These are phyloP conservation scores for Eupeodes latifasciatus DNA, from an alignment of 2,888 invertebrate genomes.

Conservation along the genomic window DNA sequence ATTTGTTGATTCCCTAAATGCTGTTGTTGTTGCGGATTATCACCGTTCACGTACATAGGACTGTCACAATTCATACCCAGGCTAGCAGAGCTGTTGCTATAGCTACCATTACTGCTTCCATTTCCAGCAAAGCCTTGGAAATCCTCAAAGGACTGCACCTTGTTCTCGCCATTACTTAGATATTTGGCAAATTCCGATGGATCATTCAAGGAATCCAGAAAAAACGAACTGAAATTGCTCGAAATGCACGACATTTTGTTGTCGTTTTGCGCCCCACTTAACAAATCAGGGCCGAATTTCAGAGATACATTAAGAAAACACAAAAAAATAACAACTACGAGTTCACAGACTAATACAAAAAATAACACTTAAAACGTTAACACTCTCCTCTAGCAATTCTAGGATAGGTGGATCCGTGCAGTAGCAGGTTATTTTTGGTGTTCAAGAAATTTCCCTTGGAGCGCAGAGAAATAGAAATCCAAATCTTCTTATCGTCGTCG, in stretches of 20 bases:
- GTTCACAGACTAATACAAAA: constrained; percentile 29
- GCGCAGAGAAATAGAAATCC: constrained; percentile 66
- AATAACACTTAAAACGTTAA: constrained; percentile 40
- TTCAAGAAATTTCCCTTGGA: constrained; percentile 66
- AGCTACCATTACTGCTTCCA: constrained; percentile 75
- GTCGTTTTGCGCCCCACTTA: constrained; percentile 41
- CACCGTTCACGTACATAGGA: constrained; percentile 54
- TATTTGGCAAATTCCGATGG: constrained; percentile 84
- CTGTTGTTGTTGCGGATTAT: constrained; percentile 64
- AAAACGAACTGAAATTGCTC: constrained; percentile 84
- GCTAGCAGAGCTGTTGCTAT: constrained; percentile 66
- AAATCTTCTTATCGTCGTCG: constrained; percentile 70
- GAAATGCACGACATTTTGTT: constrained; percentile 83
- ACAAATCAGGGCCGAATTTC: constrained; percentile 41
- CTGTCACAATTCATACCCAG: constrained; percentile 63
- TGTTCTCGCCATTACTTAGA: constrained; percentile 83
- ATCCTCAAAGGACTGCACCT: constrained; percentile 83
- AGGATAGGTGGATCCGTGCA: constrained; percentile 71
- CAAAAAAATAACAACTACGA: constrained; percentile 28
- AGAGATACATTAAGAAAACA: constrained; percentile 61
- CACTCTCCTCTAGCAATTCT: constrained; percentile 10
- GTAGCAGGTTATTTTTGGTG: constrained; percentile 67
- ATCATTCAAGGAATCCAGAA: constrained; percentile 83
- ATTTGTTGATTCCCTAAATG: constrained; percentile 57
- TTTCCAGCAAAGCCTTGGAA: constrained; percentile 81